Percentiles rank a stretch among this genome's conserved stretches.
phyloP scores from a whole-genome alignment of 2,888 invertebrate genomes.

The Drosophila anomelani region DNA sequence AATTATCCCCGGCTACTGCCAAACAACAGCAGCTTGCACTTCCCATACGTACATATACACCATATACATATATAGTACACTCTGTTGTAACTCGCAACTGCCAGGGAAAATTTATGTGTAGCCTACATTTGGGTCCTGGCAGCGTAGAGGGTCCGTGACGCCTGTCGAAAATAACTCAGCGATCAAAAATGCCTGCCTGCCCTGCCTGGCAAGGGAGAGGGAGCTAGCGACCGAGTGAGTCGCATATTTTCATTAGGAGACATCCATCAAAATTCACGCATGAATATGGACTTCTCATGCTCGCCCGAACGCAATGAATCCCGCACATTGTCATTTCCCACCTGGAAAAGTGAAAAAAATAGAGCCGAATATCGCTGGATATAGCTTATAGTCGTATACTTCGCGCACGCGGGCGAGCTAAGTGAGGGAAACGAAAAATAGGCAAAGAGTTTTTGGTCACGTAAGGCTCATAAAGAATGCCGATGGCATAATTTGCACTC shows the following conservation, averaged over 20 bases:
- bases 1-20: slow-evolving; percentile 5
- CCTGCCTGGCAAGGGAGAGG: neutral
- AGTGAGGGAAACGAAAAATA: slow-evolving; percentile 41
- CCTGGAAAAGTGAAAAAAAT: slow-evolving; percentile 17
- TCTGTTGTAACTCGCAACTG: neutral
- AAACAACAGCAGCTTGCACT: slow-evolving; percentile 8
- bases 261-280: slow-evolving; percentile 81
- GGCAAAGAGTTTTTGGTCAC: slow-evolving; percentile 77
- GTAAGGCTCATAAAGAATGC: slow-evolving; percentile 73
- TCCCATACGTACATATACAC: neutral
- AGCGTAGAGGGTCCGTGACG: slow-evolving; percentile 4
- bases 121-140: slow-evolving; percentile 64
- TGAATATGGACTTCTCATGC: slow-evolving; percentile 82
- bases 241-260: slow-evolving; percentile 73
- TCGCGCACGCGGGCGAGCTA: neutral
- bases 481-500: slow-evolving; percentile 74
- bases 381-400: slow-evolving; percentile 1
- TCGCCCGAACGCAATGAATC: slow-evolving; percentile 36
- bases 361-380: slow-evolving; percentile 18
- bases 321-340: slow-evolving; percentile 65
- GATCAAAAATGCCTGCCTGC: slow-evolving; percentile 59
- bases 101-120: slow-evolving; percentile 57
- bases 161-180: slow-evolving; percentile 63
- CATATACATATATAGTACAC: too few species aligned
- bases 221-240: slow-evolving; percentile 8